Conservation (phyloP, 1,140 invertebrate species). For the Colletes latitarsis region DNA sequence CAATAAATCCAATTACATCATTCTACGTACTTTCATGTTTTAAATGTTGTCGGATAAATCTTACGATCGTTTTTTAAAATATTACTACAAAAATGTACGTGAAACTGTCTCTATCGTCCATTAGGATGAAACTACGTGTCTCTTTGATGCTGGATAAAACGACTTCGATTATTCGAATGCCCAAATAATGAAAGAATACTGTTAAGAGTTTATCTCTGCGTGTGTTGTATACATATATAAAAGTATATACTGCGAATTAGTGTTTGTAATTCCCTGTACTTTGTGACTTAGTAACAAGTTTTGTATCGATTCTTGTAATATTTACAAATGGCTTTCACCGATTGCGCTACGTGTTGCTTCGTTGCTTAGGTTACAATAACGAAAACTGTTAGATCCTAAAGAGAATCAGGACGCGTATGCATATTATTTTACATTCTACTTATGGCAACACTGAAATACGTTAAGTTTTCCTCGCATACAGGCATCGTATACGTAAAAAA, state of each 20-base stretch:
- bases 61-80: neutral
- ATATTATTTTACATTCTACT: too few species aligned
- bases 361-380: conserved; percentile 15
- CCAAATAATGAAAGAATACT: conserved; percentile 2
- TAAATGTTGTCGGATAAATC: neutral
- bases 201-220: neutral
- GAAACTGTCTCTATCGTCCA: conserved; percentile 11
- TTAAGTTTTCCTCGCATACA: neutral
- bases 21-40: conserved; percentile 17
- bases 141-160: conserved; percentile 74
- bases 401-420: too few species aligned
- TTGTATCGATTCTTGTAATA: conserved; percentile 1
- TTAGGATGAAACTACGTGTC: conserved; percentile 38
- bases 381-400: neutral
- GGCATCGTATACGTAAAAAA: neutral
- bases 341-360: conserved; percentile 17
- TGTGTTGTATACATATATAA: neutral
- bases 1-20: neutral
- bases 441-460: too few species aligned
- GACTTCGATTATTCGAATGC: conserved; percentile 42
- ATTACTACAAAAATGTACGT: neutral
- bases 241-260: conserved; percentile 2
- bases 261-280: conserved; percentile 30
- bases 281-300: conserved; percentile 68
- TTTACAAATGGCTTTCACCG: conserved; percentile 5